Evolutionary conservation across 1,140 invertebrate genomes (phyloP).

Genomic region (Conopomorpha cramerella): DNA sequence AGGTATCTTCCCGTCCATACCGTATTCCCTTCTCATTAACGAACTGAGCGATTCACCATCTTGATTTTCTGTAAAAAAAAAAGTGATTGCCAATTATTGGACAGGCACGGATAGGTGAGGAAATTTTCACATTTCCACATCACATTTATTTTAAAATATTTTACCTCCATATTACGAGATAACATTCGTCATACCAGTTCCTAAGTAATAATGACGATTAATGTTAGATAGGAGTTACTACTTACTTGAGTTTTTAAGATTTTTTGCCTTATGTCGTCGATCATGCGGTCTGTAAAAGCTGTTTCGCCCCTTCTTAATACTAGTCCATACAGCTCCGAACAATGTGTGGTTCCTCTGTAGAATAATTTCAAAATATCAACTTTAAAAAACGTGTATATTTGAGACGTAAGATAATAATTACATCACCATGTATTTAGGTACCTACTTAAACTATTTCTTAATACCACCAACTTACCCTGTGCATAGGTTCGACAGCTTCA

Average conservation of each 20-base stretch:
- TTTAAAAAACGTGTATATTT: too few relatives aligned
- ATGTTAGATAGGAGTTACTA: slow-evolving; percentile 4
- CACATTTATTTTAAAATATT: too few relatives aligned
- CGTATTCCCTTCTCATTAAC: slow-evolving; percentile 45
- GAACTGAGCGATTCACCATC: slow-evolving; percentile 20
- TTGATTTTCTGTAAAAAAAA: too few relatives aligned
- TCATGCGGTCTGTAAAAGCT: slow-evolving; percentile 23
- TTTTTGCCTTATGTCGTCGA: slow-evolving; percentile 4
- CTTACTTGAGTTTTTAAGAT: slow-evolving; percentile 2
- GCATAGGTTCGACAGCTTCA: slow-evolving; percentile 93
- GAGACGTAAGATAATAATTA: too few relatives aligned
- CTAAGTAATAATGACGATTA: too few relatives aligned
- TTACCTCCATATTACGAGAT: too few relatives aligned
- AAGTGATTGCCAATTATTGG: too few relatives aligned
- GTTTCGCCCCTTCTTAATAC: slow-evolving; percentile 36
- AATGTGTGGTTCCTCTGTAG: slow-evolving; percentile 39
- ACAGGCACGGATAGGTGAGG: too few relatives aligned
- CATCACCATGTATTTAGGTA: too few relatives aligned
- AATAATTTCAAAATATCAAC: slow-evolving; percentile 7
- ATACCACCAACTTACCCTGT: slow-evolving; percentile 74
- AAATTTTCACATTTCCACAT: too few relatives aligned
- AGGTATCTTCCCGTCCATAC: slow-evolving; percentile 40
- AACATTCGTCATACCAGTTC: too few relatives aligned
- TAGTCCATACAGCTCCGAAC: slow-evolving; percentile 43
- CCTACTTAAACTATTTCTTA: background rate